phyloP scores from a whole-genome alignment of 2,113 vertebrate species.

The Kryptolebias marmoratus region DNA sequence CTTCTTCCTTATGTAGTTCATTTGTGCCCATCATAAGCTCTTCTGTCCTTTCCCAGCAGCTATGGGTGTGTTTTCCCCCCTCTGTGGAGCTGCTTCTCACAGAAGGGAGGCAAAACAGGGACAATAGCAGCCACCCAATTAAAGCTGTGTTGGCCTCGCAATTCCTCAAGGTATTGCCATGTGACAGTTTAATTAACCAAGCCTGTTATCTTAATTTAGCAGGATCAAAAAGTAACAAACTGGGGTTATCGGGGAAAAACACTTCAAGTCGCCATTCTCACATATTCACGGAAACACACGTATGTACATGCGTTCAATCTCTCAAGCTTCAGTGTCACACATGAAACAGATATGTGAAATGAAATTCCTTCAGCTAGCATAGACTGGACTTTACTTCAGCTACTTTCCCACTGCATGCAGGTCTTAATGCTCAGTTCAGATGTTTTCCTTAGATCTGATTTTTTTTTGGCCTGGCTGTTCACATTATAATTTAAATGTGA shows the following conservation, averaged over 20 bases:
- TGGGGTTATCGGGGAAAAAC: slow-evolving; percentile 77
- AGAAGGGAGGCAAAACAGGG: slow-evolving; percentile 54
- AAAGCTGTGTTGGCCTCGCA: slow-evolving; percentile 74
- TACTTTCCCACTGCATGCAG: too few relatives aligned
- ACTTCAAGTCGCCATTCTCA: slow-evolving; percentile 57
- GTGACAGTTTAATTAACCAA: slow-evolving; percentile 85
- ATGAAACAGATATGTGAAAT: slow-evolving; percentile 28
- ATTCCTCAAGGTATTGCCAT: slow-evolving; percentile 82
- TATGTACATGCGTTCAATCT: slow-evolving; percentile 34
- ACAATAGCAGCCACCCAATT: slow-evolving; percentile 80
- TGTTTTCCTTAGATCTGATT: too few relatives aligned
- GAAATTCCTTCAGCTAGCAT: slow-evolving; percentile 11
- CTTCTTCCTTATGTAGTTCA: slow-evolving; percentile 37
- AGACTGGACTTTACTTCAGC: background rate
- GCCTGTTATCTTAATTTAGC: slow-evolving; percentile 83
- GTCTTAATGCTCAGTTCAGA: too few relatives aligned
- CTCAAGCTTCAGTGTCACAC: slow-evolving; percentile 2
- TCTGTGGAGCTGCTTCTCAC: slow-evolving; percentile 35
- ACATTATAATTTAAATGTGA: too few relatives aligned
- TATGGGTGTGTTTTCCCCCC: slow-evolving; percentile 31
- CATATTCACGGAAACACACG: slow-evolving; percentile 40
- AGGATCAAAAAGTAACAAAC: slow-evolving; percentile 81
- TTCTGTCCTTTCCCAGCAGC: slow-evolving; percentile 50
- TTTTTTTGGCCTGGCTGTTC: too few relatives aligned
- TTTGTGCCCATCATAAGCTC: slow-evolving; percentile 51